Evolutionary conservation across 2,888 invertebrate genomes (phyloP).

Genomic region (Zygaena filipendulae): DNA sequence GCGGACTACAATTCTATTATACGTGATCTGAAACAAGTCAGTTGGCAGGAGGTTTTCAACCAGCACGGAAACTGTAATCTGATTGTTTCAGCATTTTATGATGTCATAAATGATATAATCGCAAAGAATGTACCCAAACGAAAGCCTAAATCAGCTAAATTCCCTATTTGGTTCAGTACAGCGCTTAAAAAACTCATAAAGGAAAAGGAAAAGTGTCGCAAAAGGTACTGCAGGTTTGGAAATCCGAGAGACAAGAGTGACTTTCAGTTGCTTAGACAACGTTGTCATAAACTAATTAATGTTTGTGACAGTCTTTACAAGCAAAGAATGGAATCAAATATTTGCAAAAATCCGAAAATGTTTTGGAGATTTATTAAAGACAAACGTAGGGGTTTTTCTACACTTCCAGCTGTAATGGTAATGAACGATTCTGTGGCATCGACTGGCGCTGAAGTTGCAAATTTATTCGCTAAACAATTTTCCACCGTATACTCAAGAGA

Average conservation of each 20-base stretch:
- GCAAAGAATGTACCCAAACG: conserved; percentile 5
- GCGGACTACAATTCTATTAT: conserved; percentile 12
- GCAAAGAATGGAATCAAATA: conserved; percentile 1
- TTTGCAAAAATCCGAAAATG: conserved; percentile 3
- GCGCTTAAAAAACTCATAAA: background rate
- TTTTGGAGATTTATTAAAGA: conserved; percentile 10
- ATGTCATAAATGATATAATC: conserved; percentile 3
- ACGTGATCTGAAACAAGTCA: conserved; percentile 2
- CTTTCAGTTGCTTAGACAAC: conserved; percentile 6
- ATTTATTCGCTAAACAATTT: conserved; percentile 2
- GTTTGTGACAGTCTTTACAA: conserved; percentile 3
- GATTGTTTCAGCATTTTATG: conserved; percentile 6
- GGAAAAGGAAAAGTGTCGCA: conserved; percentile 7
- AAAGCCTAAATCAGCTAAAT: conserved; percentile 1
- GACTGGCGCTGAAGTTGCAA: conserved; percentile 1
- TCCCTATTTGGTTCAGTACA: conserved; percentile 7
- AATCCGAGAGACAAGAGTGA: conserved; percentile 9
- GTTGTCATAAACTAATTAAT: conserved; percentile 3
- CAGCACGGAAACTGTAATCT: too few species aligned
- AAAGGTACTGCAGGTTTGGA: conserved; percentile 1
- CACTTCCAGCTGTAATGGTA: conserved; percentile 3
- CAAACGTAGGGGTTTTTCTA: conserved; percentile 1
- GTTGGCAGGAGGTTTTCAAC: conserved; percentile 3
- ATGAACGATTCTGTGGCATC: background rate
- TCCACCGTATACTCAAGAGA: conserved; percentile 4